Conservation (phyloP, 2,113 vertebrate species). For the Gallinago media region DNA sequence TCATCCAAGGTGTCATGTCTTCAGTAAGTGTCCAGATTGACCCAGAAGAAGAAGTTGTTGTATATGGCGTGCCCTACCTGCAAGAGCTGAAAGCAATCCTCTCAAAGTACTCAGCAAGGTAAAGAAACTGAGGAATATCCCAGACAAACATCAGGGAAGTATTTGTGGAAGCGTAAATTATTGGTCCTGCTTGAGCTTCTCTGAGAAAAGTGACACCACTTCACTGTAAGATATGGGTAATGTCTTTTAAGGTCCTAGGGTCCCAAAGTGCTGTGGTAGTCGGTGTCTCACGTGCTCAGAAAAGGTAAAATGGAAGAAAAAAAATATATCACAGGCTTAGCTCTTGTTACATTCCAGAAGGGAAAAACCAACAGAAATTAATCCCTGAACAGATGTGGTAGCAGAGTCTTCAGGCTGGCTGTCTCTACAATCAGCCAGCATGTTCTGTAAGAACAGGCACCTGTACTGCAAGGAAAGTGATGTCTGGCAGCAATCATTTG, state of each 20-base stretch:
- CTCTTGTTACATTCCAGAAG: background rate
- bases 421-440: background rate
- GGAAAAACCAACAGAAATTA: too few relatives aligned
- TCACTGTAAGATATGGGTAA: background rate
- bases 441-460: background rate
- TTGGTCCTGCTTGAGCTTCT: background rate
- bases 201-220: background rate
- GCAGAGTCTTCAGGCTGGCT: background rate
- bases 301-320: background rate
- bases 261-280: background rate
- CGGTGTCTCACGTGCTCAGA: background rate
- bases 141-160: background rate
- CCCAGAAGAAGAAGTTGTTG: conserved; percentile 88
- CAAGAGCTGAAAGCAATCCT: conserved; percentile 87
- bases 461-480: background rate
- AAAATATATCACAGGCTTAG: background rate
- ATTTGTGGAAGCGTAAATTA: background rate
- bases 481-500: background rate
- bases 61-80: conserved; percentile 91
- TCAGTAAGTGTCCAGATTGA: conserved; percentile 83
- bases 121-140: background rate
- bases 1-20: conserved; percentile 88
- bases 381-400: background rate
- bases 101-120: conserved; percentile 87
- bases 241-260: background rate